Base-by-base conservation (phyloP, 1,140 invertebrate genomes). In the Ganaspis sp. region DNA sequence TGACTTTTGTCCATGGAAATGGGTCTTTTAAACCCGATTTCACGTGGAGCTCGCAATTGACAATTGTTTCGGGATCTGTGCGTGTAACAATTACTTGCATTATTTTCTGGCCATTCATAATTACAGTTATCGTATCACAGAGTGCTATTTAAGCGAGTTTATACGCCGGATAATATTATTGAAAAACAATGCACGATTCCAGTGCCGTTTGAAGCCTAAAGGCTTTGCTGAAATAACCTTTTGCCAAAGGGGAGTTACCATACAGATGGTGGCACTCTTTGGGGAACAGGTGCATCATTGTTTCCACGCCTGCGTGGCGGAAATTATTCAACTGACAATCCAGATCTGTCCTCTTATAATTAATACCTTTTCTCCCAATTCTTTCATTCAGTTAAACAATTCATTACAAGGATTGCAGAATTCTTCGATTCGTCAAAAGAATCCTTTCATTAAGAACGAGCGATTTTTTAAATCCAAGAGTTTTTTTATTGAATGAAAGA, bases 261-360 rank as follows among this genome's bases (percentile, higher is more conserved):
- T 75, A 75, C 78, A 76, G 72, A 76, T 75, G 78, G 73, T 64
- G 72, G 74, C 73, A 78, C 53, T 54, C 58, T 78, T 74, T 72
- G 73, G 64, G 70, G 72, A 75, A 75, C 78, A 79, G 78, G 78
- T 79, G 78, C 78, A 58, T 76, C 78, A 75, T 79, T 79, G 77
- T 79, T 79, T 73, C 74, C 77, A 53, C 64, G 37, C 70, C 17
- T 40, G 12, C 21, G 72, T 64, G 37, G 70, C 49, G 49, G 15
- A 38, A 74, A 69, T 19, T 29, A 40, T 40, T 11, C 21, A 58
- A 58, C 53, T 49, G 45, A 49, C 45, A 49, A 49, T 49, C n/a
- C 11, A 1, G n/a, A 9, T 42, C 15, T 49, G n/a, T 64, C 58
- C 11, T 29, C 58, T 64, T 37, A 49, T 72, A 72, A 76, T 54